Percentiles rank a stretch among this genome's conserved stretches.
Conservation (phyloP, 2,797 vertebrate genomes). For the Loriculus beryllinus region DNA sequence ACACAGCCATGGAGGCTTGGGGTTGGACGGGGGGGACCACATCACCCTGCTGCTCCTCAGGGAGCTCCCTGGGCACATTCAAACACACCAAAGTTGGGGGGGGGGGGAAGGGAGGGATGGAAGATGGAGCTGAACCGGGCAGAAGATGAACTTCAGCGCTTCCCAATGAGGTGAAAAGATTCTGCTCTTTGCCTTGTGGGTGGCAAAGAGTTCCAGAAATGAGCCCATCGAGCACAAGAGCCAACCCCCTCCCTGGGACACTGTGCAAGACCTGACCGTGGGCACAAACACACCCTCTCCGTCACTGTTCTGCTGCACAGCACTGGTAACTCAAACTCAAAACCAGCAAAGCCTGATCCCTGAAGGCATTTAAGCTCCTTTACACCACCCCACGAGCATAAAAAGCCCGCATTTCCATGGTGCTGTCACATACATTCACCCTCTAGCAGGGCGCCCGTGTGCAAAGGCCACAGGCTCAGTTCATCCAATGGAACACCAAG, state of each 20-base stretch:
- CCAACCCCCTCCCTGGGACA: neutral
- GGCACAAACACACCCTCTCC: neutral
- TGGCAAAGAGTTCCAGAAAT: neutral
- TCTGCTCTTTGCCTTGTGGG: neutral
- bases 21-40: neutral
- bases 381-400: neutral
- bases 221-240: neutral
- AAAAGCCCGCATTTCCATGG: neutral
- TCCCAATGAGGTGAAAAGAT: neutral
- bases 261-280: neutral
- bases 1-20: constrained; percentile 29
- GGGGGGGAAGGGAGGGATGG: neutral
- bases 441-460: neutral
- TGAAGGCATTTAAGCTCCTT: neutral
- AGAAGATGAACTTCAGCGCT: neutral
- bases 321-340: neutral
- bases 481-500: neutral
- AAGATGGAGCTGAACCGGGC: neutral
- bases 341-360: neutral
- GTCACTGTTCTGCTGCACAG: neutral
- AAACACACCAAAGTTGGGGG: neutral
- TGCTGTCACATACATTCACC: neutral
- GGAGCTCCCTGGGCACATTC: neutral
- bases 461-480: neutral
- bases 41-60: constrained; percentile 31